Evolutionary conservation across 1,140 invertebrate genomes (phyloP), one percentile per base, ranked within the genome.

Genomic region (Pogonomyrmex barbatus): DNA sequence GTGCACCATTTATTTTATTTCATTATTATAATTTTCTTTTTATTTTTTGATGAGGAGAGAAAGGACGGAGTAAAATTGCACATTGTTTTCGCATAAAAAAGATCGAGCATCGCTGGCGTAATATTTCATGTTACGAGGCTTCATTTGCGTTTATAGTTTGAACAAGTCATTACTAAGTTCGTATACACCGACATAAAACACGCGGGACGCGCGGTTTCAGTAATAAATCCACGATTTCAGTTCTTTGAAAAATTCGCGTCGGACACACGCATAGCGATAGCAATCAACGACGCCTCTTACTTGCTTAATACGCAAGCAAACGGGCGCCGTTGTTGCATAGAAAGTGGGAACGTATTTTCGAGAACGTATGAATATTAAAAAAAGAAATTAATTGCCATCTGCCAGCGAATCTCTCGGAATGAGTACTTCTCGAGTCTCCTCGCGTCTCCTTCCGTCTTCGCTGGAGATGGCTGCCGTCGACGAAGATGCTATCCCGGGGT

Each of bases 321-420:
- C 14, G 24, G 4, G 39, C 52, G n/a, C n/a, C 12, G 54, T 75
- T 75, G 79, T 83, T 54, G 54, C 68, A 30, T 83, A 83, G 79
- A 83, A 83, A 83, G 79, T 75, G 68, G 60, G 67, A 71, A 73
- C 42, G 50, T 81, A 0, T 24, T 81, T 81, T 81, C 78, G 73
- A 83, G 79, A 75, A 42, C 79, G n/a, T 47, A 75, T 83, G 54
- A 83, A 83, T 83, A 83, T 83, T 83, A 60, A 83, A 73, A 42
- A 75, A 83, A 83, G 67, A 58, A 83, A 75, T 83, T 83, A 83
- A 83, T 83, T 75, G 12, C 77, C 56, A 56, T 68, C 50, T 39
- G 67, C 39, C 60, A 33, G 71, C 36, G 36, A 75, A 12, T 47
- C 17, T 71, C 52, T 70, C 39, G n/a, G 42, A 58, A 47, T 36